Conservation (phyloP, 2,113 vertebrate genomes). For the Zootoca vivipara region DNA sequence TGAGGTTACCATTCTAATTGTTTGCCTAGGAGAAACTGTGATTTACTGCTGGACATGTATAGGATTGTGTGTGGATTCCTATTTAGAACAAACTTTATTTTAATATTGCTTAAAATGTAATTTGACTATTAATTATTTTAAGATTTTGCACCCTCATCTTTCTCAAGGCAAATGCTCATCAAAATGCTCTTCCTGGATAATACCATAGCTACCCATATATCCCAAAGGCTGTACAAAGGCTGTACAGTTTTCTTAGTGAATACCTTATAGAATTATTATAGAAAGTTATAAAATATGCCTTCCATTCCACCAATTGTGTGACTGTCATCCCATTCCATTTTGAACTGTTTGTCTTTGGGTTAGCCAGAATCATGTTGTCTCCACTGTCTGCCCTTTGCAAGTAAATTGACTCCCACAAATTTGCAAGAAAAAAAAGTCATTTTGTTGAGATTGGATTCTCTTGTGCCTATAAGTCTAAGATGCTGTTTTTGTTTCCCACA, state of each 20-base stretch:
- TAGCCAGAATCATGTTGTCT: background rate
- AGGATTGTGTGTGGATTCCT: background rate
- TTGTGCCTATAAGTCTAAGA: slow-evolving; percentile 20
- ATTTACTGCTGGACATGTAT: background rate
- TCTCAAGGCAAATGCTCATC: background rate
- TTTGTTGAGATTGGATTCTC: slow-evolving; percentile 16
- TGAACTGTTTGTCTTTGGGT: slow-evolving; percentile 25
- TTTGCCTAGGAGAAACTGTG: background rate
- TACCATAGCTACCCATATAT: background rate
- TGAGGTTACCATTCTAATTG: background rate
- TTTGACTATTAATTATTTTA: background rate
- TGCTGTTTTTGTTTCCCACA: slow-evolving; percentile 6
- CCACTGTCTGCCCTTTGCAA: slow-evolving; percentile 10
- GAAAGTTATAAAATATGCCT: background rate
- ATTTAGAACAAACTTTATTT: background rate
- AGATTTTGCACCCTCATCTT: too few relatives aligned
- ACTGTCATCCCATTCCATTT: background rate
- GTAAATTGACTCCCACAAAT: slow-evolving; percentile 20
- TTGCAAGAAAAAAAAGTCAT: background rate
- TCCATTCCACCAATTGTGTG: background rate
- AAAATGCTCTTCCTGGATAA: background rate
- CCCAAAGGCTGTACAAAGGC: background rate
- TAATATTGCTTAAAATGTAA: background rate
- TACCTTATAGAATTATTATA: background rate
- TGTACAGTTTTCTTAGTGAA: background rate